Base-by-base conservation (phyloP, 2,797 vertebrate species). In the Crax fasciolata region DNA sequence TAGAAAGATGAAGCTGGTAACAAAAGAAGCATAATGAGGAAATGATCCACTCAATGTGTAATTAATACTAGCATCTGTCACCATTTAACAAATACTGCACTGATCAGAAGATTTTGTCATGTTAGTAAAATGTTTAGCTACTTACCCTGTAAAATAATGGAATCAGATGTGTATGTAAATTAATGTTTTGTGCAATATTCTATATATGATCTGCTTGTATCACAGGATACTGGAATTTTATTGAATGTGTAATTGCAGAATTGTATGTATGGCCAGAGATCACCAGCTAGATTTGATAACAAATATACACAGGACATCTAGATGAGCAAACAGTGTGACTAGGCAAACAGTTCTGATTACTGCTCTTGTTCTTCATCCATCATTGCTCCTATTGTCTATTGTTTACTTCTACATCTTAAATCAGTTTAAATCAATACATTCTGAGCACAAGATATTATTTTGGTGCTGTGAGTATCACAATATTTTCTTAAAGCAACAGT, bases 61-160 rank as follows among this genome's bases (percentile, higher is more conserved):
- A 96, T 96, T 96, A 95, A 95, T 96, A 93, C 72, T 77, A 97
- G 89, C 95, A 95, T 96, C 97, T 97, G 97, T 92, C 94, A 91
- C 79, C 30, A 35, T 95, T 92, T 96, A 95, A 89, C 89, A 87
- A 85, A 80, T 87, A 58, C 75, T 80, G 80, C 67, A 55, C 84
- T 93, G 82, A 84, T 84, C 78, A 57, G 80, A 67, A 75, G 77
- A 82, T 94, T 95, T 89, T 62, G 70, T 81, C 76, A 46, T 89
- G 59, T 80, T 82, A 70, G 51, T 88, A 57, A 70, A 94, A 83
- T 58, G 68, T 94, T 94, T 62, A 68, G 76, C 89, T 80, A 59
- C 75, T 94, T 88, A 81, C 20, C 20, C 11, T 6, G 0, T 83
- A 68, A 90, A 74, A 87, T 62, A 49, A 54, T 49, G 19, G 30